These are phyloP conservation scores for Xenus cinereus DNA, from an alignment of 2,113 vertebrate species.

Conservation along the genomic window DNA sequence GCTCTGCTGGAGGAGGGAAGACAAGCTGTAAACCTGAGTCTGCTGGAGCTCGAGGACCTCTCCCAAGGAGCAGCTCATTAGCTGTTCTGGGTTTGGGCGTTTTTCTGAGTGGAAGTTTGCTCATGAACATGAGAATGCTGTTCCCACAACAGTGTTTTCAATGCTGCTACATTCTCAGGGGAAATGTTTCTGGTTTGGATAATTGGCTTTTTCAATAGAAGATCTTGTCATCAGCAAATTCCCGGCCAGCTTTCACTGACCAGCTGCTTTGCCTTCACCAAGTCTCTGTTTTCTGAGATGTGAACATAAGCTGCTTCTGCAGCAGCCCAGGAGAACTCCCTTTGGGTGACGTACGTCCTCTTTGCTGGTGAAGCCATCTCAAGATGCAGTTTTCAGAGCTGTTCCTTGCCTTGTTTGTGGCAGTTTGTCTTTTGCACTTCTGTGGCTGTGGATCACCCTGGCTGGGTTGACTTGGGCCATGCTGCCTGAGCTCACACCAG, in stretches of 20 bases:
- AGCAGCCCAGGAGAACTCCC: neutral
- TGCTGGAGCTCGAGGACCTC: neutral
- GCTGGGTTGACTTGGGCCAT: neutral
- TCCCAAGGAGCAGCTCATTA: neutral
- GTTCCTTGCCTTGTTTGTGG: neutral
- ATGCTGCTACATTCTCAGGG: neutral
- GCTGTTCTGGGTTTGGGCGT: fast-evolving
- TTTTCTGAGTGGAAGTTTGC: neutral
- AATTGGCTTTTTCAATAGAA: neutral
- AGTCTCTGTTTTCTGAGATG: neutral
- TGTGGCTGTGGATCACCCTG: neutral
- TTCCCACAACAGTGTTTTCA: neutral
- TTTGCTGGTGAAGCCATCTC: neutral
- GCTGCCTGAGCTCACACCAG: neutral
- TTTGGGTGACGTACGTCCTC: neutral
- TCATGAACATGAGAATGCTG: neutral
- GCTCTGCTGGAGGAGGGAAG: neutral
- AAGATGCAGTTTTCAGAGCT: neutral
- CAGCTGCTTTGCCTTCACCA: neutral
- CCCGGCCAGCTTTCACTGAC: neutral
- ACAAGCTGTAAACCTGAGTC: neutral
- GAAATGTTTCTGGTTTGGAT: neutral
- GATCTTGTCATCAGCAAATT: neutral
- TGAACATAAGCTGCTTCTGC: neutral
- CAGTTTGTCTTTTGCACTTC: neutral